Evolutionary conservation across 1,140 invertebrate genomes (phyloP).

Genomic region (Euwallacea fornicatus): DNA sequence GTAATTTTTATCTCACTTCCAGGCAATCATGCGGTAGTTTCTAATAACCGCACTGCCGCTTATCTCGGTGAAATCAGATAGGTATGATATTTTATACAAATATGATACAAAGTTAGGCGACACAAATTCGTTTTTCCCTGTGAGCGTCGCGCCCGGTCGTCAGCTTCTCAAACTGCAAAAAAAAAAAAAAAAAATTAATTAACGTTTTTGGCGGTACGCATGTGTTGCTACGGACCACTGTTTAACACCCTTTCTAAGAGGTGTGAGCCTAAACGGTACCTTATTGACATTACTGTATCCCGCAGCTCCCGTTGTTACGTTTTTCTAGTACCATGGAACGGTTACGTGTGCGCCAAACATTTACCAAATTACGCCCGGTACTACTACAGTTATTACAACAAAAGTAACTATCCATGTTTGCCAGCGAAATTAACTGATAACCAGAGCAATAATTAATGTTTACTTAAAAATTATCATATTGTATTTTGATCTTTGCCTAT

Average conservation of each 20-base stretch:
- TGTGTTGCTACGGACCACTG: too few relatives aligned
- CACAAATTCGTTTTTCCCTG: too few relatives aligned
- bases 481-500: constrained; percentile 33
- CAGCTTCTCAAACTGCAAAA: too few relatives aligned
- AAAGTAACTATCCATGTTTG: constrained; percentile 33
- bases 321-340: constrained; percentile 2
- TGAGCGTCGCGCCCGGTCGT: too few relatives aligned
- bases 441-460: constrained; percentile 21
- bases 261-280: constrained; percentile 4
- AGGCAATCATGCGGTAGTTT: not conserved
- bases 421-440: constrained; percentile 34
- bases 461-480: constrained; percentile 36
- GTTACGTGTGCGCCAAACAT: not conserved
- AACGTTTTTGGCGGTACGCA: too few relatives aligned
- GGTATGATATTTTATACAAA: not conserved
- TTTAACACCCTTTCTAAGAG: not conserved
- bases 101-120: too few relatives aligned
- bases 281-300: constrained; percentile 26
- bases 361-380: constrained; percentile 3
- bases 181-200: too few relatives aligned
- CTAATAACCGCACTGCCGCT: not conserved
- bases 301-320: not conserved
- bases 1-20: not conserved
- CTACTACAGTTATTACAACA: constrained; percentile 34
- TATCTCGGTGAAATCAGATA: not conserved